These are phyloP conservation scores for Prolemur simus DNA, from an alignment of 2,113 vertebrate genomes.

Conservation along the genomic window DNA sequence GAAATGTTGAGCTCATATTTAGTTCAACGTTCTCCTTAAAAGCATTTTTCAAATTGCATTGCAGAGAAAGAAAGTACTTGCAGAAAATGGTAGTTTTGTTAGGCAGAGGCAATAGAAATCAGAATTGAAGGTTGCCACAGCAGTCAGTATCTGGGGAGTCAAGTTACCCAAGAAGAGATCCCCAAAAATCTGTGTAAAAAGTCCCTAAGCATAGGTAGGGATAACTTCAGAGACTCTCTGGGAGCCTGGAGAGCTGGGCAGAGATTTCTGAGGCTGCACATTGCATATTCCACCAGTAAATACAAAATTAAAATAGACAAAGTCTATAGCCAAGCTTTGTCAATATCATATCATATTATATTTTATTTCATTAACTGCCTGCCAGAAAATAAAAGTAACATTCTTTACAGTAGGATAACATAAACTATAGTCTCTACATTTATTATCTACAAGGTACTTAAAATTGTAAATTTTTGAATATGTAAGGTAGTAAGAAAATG, in stretches of 20 bases:
- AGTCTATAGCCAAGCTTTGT: background rate
- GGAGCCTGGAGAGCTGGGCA: background rate
- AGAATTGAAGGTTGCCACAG: background rate
- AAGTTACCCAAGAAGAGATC: background rate
- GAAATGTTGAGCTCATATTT: background rate
- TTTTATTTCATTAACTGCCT: background rate
- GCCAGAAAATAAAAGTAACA: background rate
- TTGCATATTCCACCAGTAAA: background rate
- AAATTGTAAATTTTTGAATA: background rate
- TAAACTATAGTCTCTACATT: background rate
- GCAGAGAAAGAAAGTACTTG: background rate
- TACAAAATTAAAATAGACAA: background rate
- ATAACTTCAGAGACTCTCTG: background rate
- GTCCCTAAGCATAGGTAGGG: background rate
- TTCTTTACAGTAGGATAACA: background rate
- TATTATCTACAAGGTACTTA: background rate
- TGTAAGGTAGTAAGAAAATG: background rate
- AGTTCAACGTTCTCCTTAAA: background rate
- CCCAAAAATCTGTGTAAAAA: background rate
- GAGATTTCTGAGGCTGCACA: background rate
- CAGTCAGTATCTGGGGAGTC: background rate
- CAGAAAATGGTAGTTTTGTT: background rate
- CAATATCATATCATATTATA: background rate
- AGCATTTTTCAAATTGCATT: background rate
- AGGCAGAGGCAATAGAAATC: background rate